Base-by-base conservation (phyloP, 2,113 vertebrate species). In the Gymnogyps californianus region DNA sequence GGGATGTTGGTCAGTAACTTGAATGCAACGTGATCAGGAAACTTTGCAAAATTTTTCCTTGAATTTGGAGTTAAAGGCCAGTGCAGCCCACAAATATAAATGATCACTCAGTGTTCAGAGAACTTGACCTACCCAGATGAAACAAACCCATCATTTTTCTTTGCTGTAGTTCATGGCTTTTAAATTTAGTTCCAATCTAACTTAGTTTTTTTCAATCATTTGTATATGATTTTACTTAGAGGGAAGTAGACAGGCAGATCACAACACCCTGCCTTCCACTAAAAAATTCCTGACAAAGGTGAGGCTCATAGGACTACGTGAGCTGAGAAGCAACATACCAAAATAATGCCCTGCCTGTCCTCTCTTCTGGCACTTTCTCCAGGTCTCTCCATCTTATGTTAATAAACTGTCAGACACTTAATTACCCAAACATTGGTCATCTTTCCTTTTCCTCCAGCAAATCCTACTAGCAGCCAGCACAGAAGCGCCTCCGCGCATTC, bases 361-460 rank as follows among this genome's bases (percentile, higher is more conserved):
- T 90, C 87, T 93, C 67, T 82, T 38, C 90, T 95, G 90, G 89
- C 83, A 96, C 95, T 96, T 95, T 97, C 96, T 93, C 92, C 86
- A 86, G 71, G 64, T 51, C 90, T 83, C 88, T 94, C 88, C 86
- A 94, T 81, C 92, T 90, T 54, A 38, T 6, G 29, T 77, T 77
- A 97, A 90, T 80, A 71, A 93, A 83, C 83, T 89, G 70, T 84
- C 95, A 94, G 83, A 79, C 62, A 72, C 61, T 89, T 87, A 79
- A 92, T 95, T 89, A 69, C 70, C 92, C 83, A 61, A 84, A 84
- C 72, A 16, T 17, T 54, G 90, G 65, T 89, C 86, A 96, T 79
- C 92, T 95, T 90, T 64, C 83, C 89, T 91, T 76, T 69, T 92
- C 93, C 94, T 92, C 24, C 88, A 92, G 92, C 96, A 93, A 65